Percentiles rank a stretch among this genome's conserved stretches.
Conservation (phyloP, 2,797 vertebrate species). For the Gallinago stenura region DNA sequence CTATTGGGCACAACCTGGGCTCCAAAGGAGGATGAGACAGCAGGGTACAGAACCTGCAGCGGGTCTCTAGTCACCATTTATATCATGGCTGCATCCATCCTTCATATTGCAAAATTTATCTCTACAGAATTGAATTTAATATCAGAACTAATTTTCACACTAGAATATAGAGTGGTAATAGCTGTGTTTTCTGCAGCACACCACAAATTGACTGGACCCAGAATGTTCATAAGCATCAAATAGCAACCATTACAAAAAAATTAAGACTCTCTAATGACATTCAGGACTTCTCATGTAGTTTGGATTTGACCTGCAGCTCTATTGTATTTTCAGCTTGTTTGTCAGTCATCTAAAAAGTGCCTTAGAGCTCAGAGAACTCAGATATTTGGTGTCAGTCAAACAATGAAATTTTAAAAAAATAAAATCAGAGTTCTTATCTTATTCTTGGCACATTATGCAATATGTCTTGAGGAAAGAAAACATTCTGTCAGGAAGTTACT, state of each 20-base stretch:
- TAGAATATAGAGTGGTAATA: background rate
- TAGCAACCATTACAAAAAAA: background rate
- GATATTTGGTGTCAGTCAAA: background rate
- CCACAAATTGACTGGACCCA: background rate
- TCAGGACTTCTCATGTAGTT: background rate
- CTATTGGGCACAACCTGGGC: background rate
- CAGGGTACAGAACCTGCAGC: background rate
- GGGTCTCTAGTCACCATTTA: background rate
- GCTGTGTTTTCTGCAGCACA: accelerated
- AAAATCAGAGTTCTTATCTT: background rate
- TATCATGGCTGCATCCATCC: background rate
- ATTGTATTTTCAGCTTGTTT: background rate
- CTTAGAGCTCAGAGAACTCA: background rate
- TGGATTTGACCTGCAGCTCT: background rate
- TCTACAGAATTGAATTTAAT: background rate
- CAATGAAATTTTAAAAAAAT: background rate
- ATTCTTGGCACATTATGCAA: background rate
- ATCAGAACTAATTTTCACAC: background rate
- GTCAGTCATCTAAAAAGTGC: background rate
- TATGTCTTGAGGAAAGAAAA: background rate
- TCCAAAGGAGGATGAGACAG: accelerated
- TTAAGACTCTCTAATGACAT: background rate
- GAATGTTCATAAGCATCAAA: background rate
- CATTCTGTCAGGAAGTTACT: background rate
- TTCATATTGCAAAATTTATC: background rate